phyloP scores from a whole-genome alignment of 2,113 vertebrate genomes.

The Danionella cerebrum region DNA sequence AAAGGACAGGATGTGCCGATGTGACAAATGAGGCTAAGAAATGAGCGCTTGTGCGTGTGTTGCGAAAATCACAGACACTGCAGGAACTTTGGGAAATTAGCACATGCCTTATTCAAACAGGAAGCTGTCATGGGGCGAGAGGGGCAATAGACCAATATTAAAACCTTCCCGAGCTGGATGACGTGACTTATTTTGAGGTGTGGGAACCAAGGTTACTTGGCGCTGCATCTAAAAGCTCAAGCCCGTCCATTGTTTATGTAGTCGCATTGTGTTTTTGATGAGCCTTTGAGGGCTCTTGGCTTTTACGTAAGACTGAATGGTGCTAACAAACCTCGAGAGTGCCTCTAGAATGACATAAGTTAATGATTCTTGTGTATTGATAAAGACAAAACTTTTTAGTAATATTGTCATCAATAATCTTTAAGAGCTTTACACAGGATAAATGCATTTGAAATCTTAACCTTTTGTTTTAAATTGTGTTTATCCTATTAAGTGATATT shows the following conservation, averaged over 20 bases:
- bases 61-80: constrained; percentile 38
- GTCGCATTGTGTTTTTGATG: constrained; percentile 46
- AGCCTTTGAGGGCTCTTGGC: constrained; percentile 40
- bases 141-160: constrained; percentile 49
- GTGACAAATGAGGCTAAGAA: constrained; percentile 33
- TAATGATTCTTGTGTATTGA: constrained; percentile 6
- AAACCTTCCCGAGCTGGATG: constrained; percentile 36
- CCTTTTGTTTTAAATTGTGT: too few species aligned
- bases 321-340: constrained; percentile 30
- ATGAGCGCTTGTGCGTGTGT: constrained; percentile 39
- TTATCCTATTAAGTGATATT: too few species aligned
- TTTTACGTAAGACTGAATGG: constrained; percentile 26
- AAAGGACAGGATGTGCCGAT: constrained; percentile 41
- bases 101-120: constrained; percentile 49
- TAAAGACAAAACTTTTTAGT: too few species aligned
- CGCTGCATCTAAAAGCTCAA: constrained; percentile 41
- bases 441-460: too few species aligned
- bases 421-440: too few species aligned
- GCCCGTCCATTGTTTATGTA: constrained; percentile 63
- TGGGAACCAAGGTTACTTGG: constrained; percentile 61
- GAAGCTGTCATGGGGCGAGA: constrained; percentile 52
- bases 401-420: too few species aligned
- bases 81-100: constrained; percentile 58
- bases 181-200: constrained; percentile 43
- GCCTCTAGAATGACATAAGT: too few species aligned